These are phyloP conservation scores for silkworm (Bombyx mori) DNA, from an alignment of 1,140 invertebrate species.

Conservation along the genomic window DNA sequence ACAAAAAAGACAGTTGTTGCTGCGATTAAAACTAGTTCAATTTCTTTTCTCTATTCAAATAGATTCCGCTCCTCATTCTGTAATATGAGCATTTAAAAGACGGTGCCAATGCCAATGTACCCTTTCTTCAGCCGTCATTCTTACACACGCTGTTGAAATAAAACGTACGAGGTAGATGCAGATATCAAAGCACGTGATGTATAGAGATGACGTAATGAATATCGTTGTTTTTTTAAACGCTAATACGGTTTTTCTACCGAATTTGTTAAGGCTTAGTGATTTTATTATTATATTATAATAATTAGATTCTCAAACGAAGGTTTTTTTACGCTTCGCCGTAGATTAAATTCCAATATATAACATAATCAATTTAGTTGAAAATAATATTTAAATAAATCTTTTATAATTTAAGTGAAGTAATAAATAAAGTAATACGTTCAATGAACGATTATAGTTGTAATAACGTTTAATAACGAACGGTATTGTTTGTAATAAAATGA, in stretches of 20 bases:
- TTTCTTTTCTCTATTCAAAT: too few species aligned
- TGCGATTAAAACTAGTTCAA: too few species aligned
- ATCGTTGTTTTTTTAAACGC: neutral
- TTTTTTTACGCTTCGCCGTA: constrained; percentile 49
- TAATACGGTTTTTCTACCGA: constrained; percentile 24
- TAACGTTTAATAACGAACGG: constrained; percentile 4
- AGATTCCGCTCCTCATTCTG: too few species aligned
- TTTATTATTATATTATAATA: constrained; percentile 17
- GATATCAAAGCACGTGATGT: neutral
- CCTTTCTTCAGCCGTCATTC: too few species aligned
- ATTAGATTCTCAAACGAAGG: constrained; percentile 48
- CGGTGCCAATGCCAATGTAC: too few species aligned
- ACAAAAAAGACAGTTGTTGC: too few species aligned
- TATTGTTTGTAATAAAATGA: constrained; percentile 26
- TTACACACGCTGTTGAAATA: too few species aligned
- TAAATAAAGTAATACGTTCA: constrained; percentile 15
- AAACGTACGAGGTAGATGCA: too few species aligned
- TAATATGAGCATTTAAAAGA: too few species aligned
- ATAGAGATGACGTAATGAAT: constrained; percentile 2
- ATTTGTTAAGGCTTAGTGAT: constrained; percentile 49
- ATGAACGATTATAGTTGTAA: constrained; percentile 22
- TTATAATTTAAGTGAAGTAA: constrained; percentile 21
- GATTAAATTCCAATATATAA: constrained; percentile 36
- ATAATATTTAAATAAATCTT: constrained; percentile 16
- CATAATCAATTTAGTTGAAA: constrained; percentile 37